Base-by-base conservation (phyloP, 1,140 invertebrate genomes). In the Drosophila sp. region DNA sequence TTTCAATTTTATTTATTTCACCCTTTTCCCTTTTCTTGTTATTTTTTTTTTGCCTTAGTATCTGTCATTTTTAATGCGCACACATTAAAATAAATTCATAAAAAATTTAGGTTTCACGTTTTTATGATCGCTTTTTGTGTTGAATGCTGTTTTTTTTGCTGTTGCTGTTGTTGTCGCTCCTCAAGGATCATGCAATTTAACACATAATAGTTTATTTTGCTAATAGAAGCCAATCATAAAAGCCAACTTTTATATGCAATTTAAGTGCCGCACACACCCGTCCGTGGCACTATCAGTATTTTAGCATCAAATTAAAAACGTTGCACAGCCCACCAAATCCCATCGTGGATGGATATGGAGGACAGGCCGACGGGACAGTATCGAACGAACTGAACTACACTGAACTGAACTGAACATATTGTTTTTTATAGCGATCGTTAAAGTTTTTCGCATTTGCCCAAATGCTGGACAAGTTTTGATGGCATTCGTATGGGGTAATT, bases 181-280 rank as follows among this genome's bases (percentile, higher is more conserved):
- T 7, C 61, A 35, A 63, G 83, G 66, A 87, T 86, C 76, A 65
- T 32, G 68, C 79, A 60, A 79, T 80, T 87, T 74, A 89, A 83
- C 84, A 89, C 83, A 68, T 89, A 65, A 87, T 89, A 89, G 84
- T 89, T 87, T 83, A 87, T 84, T 84, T 75, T 44, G 84, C 84
- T 78, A 89, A 87, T 87, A 87, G 83, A 87, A 89, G 67, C 75
- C 79, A 68, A 80, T 74, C 83, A 84, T 87, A 84, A 87, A 87
- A 87, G 80, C 65, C 84, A 70, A 83, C 68, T 87, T 87, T 89
- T 89, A 87, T 89, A 72, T 70, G 84, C 84, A 70, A 84, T 70
- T 87, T 83, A 74, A 86, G 71, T 79, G 81, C 55, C 35, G 8
- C 35, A 38, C 35, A 38, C 35, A 38, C 35, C 66, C 62, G 57